These are phyloP conservation scores for Diglossa brunneiventris DNA, from an alignment of 2,113 vertebrate species.

Conservation along the genomic window DNA sequence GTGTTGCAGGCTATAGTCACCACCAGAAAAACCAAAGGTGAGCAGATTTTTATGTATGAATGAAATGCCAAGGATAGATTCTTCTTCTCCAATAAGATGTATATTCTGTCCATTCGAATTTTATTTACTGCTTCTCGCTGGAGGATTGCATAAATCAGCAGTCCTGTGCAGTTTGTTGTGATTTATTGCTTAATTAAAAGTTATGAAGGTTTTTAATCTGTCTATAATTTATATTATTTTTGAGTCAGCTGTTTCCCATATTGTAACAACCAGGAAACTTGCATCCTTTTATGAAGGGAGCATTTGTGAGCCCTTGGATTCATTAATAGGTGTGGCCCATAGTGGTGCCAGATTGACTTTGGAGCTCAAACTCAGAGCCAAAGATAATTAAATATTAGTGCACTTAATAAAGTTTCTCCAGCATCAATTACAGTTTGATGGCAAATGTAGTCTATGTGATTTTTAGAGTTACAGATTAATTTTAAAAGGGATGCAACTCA, in stretches of 20 bases:
- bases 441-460: not conserved
- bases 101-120: slow-evolving; percentile 27
- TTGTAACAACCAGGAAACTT: slow-evolving; percentile 17
- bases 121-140: slow-evolving; percentile 60
- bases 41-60: slow-evolving; percentile 13
- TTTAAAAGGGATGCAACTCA: not conserved
- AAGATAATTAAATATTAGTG: slow-evolving; percentile 53
- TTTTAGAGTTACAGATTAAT: slow-evolving; percentile 4
- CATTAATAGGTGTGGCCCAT: slow-evolving; percentile 57
- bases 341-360: slow-evolving; percentile 35
- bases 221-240: slow-evolving; percentile 66
- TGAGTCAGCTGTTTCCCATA: slow-evolving; percentile 48
- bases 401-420: slow-evolving; percentile 43
- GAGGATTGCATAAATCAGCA: slow-evolving; percentile 54
- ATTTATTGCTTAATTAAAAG: slow-evolving; percentile 73
- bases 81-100: not conserved
- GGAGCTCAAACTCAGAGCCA: slow-evolving; percentile 32
- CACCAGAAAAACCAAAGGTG: slow-evolving; percentile 1
- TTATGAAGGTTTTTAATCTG: slow-evolving; percentile 53
- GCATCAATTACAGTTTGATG: slow-evolving; percentile 38
- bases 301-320: not conserved
- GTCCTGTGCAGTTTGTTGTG: slow-evolving; percentile 36
- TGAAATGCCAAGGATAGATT: slow-evolving; percentile 9
- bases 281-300: not conserved
- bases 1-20: not conserved